Evolutionary conservation across 1,140 invertebrate species (phyloP), one percentile per base, ranked within the genome.

Genomic region (Drosophila mauritiana): DNA sequence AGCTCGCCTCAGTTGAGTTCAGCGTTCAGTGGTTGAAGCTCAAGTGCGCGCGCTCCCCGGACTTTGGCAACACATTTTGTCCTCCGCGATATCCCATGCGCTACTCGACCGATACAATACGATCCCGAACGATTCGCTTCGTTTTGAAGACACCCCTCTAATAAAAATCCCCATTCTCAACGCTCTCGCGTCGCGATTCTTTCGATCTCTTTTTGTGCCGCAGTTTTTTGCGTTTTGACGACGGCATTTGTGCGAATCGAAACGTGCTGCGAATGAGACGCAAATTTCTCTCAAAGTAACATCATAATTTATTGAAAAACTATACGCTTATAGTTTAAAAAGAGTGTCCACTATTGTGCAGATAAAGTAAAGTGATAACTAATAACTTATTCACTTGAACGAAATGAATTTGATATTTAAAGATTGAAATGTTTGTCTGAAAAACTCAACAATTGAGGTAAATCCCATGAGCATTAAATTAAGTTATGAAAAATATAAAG

Each of bases 21-120:
- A 68, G 67, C 82, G 86, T 79, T 89, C 85, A 86, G 86, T 86
- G 77, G 74, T 90, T 90, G 82, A 78, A 78, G 84, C 86, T 83
- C 86, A 83, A 90, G 86, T 86, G 82, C 82, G 79, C 86, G 86
- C 79, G 86, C 88, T 88, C 68, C 64, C 42, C 72, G 68, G 65
- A 56, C 37, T 54, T 65, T 70, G 56, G 51, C 51, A 39, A 68
- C 42, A 31, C 31, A 31, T 27, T 39, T 11, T 73, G 40, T 42
- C 54, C 34, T 59, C 53, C 67, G 67, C 63, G 51, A 70, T n/a
- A 36, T 59, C 54, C 48, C 36, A 65, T 69, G 51, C 3, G 51
- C 45, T 25, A 69, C 42, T 20, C 3, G 20, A 20, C 17, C 42
- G 42, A 20, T 45, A 45, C 42, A 8, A 45, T 45, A 11, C 27